These are phyloP conservation scores for Willowsia nigromaculata DNA, from an alignment of 2,888 invertebrate species.

Conservation along the genomic window DNA sequence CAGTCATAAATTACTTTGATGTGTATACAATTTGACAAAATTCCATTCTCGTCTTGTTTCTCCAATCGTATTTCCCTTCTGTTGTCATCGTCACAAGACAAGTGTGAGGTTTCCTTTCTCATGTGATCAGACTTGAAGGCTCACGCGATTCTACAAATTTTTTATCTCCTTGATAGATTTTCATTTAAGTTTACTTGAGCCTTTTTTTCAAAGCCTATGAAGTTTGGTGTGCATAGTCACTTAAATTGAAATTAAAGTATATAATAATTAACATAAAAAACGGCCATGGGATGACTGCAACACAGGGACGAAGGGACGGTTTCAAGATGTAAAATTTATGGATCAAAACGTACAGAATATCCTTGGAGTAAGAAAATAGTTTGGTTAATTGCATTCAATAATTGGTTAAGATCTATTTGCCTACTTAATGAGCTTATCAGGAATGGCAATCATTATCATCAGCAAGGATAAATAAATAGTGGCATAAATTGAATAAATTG, in stretches of 20 bases:
- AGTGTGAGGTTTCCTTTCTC: background rate
- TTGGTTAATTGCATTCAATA: constrained; percentile 61
- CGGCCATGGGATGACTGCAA: no score
- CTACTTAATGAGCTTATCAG: constrained; percentile 56
- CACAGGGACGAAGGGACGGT: background rate
- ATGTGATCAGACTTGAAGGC: background rate
- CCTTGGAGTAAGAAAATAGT: constrained; percentile 20
- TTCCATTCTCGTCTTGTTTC: background rate
- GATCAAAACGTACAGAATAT: background rate
- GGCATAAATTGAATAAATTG: background rate
- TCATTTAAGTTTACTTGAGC: no score
- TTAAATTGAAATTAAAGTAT: no score
- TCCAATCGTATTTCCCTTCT: background rate
- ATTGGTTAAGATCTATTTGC: constrained; percentile 64
- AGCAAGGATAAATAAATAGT: constrained; percentile 28
- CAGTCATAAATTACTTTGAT: constrained; percentile 27
- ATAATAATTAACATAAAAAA: no score
- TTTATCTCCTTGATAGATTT: no score
- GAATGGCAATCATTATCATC: constrained; percentile 12
- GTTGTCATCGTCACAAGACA: background rate
- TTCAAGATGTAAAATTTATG: background rate
- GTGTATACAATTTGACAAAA: background rate
- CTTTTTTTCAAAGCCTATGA: no score
- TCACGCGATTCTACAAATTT: no score
- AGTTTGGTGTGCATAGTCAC: no score